Evolutionary conservation across 2,113 vertebrate species (phyloP).

Genomic region (Colinus virginianus): DNA sequence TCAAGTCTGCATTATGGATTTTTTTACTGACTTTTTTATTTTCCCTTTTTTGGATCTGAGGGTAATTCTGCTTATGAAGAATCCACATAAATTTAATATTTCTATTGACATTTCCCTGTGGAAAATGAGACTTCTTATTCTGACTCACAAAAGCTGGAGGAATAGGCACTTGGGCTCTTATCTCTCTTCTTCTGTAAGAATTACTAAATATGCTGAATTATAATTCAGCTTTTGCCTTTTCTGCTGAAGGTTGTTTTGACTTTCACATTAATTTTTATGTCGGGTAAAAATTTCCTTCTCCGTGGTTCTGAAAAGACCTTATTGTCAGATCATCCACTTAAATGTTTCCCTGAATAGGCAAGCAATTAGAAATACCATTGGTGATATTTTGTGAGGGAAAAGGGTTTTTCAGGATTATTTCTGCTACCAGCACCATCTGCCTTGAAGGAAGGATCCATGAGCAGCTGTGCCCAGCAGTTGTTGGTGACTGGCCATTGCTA

Average conservation of each 20-base stretch:
- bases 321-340: neutral
- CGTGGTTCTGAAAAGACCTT: neutral
- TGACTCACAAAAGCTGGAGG: conserved; percentile 23
- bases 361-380: neutral
- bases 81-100: conserved; percentile 24
- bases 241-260: conserved; percentile 22
- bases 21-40: neutral
- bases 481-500: neutral
- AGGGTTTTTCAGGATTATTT: neutral
- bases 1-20: neutral
- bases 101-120: conserved; percentile 29
- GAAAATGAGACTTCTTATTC: neutral
- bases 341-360: neutral
- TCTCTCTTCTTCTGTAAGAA: conserved; percentile 21
- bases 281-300: neutral
- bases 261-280: conserved; percentile 36
- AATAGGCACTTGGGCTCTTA: neutral
- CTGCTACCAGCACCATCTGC: rapidly evolving
- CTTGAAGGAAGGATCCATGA: rapidly evolving
- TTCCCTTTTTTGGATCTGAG: neutral
- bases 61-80: conserved; percentile 26
- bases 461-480: neutral
- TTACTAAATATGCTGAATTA: conserved; percentile 27
- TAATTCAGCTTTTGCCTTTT: neutral
- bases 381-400: neutral